Evolutionary conservation across 1,140 invertebrate genomes (phyloP), one percentile per base, ranked within the genome.

Genomic region (Xylocopa sonorina): DNA sequence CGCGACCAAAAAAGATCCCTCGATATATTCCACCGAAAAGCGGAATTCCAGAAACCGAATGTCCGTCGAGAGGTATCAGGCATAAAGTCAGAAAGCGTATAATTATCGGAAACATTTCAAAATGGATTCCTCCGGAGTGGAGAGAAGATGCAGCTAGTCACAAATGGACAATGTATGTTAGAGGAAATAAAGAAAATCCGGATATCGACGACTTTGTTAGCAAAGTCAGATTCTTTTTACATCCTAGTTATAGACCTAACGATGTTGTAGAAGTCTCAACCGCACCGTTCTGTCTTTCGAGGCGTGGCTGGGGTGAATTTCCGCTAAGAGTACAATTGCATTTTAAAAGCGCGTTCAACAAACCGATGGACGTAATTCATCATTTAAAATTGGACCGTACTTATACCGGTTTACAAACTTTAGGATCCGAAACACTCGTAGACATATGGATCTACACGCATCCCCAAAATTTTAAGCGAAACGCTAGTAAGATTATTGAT

Each of bases 291-390:
- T 96, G 98, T 89, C 89, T 98, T 58, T 95, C 95, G 0, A 94
- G 97, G 58, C 93, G 96, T 64, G 97, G 97, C 27, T 98, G 97
- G 97, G 97, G 97, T 21, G 97, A 98, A 93, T 98, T 98, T 93
- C 96, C 96, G 1, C 92, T 98, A 24, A 93, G 96, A 78, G 94
- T 98, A 12, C 96, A 97, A 88, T 91, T 98, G 12, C 96, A 96
- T 91, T 98, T 98, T 88, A 94, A 95, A 58, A 95, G 96, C 87
- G 85, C 92, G 6, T 89, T 95, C 16, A 97, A 98, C 89, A 97
- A 97, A 88, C 96, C 97, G 0, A 94, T 97, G 5, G 95, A 97
- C 85, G 92, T 98, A 9, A 95, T 97, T 78, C 97, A 98, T 92
- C 94, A 96, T 81, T 92, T 98, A 57, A 96, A 97, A 90, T 92